Conservation (phyloP, 2,797 vertebrate species). For the Lacerta bilineata region DNA sequence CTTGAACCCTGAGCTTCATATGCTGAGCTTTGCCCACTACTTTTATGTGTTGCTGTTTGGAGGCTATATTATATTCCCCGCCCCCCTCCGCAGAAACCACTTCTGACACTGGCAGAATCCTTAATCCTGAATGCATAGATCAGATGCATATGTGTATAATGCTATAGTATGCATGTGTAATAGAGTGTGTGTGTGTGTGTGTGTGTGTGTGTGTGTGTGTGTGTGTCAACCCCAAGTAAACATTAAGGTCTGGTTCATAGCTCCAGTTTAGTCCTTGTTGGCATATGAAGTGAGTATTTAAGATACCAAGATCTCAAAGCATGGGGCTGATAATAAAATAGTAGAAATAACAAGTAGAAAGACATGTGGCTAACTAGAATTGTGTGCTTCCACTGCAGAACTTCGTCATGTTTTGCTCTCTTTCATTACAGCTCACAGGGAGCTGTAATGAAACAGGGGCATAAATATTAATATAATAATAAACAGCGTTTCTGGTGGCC, state of each 20-base stretch:
- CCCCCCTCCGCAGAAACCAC: not conserved
- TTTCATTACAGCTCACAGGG: fast-evolving
- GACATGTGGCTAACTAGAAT: not conserved
- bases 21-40: not conserved
- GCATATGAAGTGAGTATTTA: not conserved
- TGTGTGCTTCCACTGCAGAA: not conserved
- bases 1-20: not conserved
- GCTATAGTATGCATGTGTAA: not conserved
- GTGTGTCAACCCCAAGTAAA: not conserved
- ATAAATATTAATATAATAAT: not conserved
- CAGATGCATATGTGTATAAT: not conserved
- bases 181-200: no score
- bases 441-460: not conserved
- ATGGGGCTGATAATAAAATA: not conserved
- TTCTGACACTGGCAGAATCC: not conserved
- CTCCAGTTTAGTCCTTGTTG: not conserved
- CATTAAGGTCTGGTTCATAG: not conserved
- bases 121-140: not conserved
- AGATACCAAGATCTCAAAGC: not conserved
- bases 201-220: no score
- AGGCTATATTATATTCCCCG: no score
- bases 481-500: not conserved
- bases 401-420: not conserved
- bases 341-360: not conserved
- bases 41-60: not conserved